Percentiles rank a stretch among this genome's conserved stretches.
Conservation (phyloP, 2,113 vertebrate species). For the Eubucco bourcierii region DNA sequence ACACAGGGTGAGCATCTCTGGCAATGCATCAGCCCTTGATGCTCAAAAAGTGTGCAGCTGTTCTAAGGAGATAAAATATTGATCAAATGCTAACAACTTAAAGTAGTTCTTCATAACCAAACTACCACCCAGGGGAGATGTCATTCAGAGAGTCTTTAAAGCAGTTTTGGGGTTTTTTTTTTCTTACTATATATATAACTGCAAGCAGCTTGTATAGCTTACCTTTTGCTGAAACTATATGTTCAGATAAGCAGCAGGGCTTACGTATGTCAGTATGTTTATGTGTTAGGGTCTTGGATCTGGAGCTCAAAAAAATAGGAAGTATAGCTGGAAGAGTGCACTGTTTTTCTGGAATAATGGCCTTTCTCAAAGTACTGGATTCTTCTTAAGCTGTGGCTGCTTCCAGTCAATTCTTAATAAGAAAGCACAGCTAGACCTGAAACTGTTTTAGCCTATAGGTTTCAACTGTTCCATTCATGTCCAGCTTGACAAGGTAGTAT, state of each 20-base stretch:
- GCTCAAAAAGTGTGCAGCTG: rapidly evolving
- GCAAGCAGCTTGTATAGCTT: neutral
- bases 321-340: neutral
- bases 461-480: conserved; percentile 27
- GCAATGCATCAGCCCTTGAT: rapidly evolving
- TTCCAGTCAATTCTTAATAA: neutral
- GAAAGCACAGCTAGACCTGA: neutral
- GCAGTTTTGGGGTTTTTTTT: neutral
- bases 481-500: neutral
- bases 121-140: neutral
- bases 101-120: neutral
- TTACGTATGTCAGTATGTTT: rapidly evolving
- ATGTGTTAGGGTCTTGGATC: neutral
- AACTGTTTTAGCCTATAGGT: neutral
- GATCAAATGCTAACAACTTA: neutral
- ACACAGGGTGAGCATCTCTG: neutral
- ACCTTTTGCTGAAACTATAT: neutral
- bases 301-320: neutral
- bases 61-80: neutral
- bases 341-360: conserved; percentile 3
- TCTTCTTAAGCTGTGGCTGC: neutral
- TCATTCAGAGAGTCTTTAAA: neutral
- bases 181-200: neutral
- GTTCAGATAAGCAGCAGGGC: neutral
- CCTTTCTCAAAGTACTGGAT: neutral